Percentiles rank a stretch among this genome's conserved stretches.
These are phyloP conservation scores for Pipa parva DNA, from an alignment of 2,113 vertebrate genomes.

Conservation along the genomic window DNA sequence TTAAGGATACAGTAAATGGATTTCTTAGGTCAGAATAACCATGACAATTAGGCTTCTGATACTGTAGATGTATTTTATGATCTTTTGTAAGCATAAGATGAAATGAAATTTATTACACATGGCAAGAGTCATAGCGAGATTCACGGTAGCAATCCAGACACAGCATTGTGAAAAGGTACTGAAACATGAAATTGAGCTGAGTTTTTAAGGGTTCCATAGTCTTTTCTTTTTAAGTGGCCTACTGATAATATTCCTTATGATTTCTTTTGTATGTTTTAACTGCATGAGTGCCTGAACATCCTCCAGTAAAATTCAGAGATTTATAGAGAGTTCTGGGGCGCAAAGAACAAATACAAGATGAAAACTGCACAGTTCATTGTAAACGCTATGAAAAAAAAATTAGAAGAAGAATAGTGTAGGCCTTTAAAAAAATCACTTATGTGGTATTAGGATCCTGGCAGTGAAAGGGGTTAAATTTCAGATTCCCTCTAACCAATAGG, in stretches of 20 bases:
- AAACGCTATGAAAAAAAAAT: too few relatives aligned
- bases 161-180: slow-evolving; percentile 23
- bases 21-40: slow-evolving; percentile 50
- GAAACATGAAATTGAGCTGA: slow-evolving; percentile 34
- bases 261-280: neutral
- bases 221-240: neutral
- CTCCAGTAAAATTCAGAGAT: neutral
- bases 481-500: too few relatives aligned
- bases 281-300: neutral
- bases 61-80: slow-evolving; percentile 39
- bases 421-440: too few relatives aligned
- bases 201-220: slow-evolving; percentile 6
- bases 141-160: neutral
- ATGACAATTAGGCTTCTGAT: neutral
- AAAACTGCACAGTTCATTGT: too few relatives aligned
- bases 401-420: too few relatives aligned
- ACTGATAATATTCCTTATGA: slow-evolving; percentile 5
- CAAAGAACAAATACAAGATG: too few relatives aligned
- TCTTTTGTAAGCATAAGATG: slow-evolving; percentile 20
- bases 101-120: slow-evolving; percentile 24
- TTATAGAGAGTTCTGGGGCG: too few relatives aligned
- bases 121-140: slow-evolving; percentile 10
- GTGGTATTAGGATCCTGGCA: too few relatives aligned
- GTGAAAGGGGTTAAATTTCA: too few relatives aligned
- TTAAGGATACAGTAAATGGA: slow-evolving; percentile 58